Base-by-base conservation (phyloP, 2,888 invertebrate genomes). In the Diarsia mendica region DNA sequence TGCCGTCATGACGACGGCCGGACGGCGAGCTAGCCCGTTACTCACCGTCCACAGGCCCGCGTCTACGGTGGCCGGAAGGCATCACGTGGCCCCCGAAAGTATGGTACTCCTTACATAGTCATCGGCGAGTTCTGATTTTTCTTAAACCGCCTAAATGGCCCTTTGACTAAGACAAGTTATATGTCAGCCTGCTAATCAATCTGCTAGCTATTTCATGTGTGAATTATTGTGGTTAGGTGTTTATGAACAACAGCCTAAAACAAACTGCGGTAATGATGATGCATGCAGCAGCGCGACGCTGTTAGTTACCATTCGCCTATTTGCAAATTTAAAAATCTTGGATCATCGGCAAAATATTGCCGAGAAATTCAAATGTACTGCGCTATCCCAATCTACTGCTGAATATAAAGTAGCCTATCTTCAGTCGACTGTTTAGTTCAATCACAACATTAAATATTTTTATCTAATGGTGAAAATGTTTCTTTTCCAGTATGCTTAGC, bases 401-500 rank as follows among this genome's bases (percentile, higher is more conserved):
- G 3, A 48, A 23, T 5, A 18, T 23, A 28, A 15, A 15, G 28
- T 28, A 28, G 28, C 28, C 28, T 28, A 3, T 28, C 18, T 28
- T 18, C 2, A 23, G 61, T 49, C 2, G 4, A 6, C 13, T 51
- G 18, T 33, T 20, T 10, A 3, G 18, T 33, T 20, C 10, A 3
- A 28, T 15, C 28, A 3, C 28, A 28, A 15, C n/a, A 48, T 3
- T 49, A 13, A n/a, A 68, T 15, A 5, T 2, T 11, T 49, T 72
- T 44, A 39, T 11, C 13, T 63, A 55, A 28, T 39, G 3, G 11
- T 44, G 11, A 5, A 18, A 8, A 53, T 44, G 4, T 76, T 58
- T 15, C 9, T 63, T 63, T 90, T 97, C 91, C 92, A 97, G 97
- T 83, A 95, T 97, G 55, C 88, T 96, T 70, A 97, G 97, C 87